phyloP scores from a whole-genome alignment of 1,140 invertebrate species.

The Watersipora subatra region DNA sequence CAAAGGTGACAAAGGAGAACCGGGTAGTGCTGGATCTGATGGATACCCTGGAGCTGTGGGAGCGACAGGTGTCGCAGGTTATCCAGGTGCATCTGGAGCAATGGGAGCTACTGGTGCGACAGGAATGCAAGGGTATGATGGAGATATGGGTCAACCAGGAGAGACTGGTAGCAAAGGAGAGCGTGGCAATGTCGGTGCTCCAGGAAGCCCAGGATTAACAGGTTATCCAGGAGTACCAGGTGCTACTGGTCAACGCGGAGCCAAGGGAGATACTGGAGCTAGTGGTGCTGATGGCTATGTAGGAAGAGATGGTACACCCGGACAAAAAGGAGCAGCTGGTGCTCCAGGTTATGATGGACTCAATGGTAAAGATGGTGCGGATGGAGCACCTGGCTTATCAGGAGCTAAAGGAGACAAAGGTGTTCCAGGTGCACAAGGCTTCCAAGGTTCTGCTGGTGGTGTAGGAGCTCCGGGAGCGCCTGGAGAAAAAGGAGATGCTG shows the following conservation, averaged over 20 bases:
- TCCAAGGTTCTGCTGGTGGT: conserved; percentile 7
- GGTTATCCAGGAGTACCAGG: background rate
- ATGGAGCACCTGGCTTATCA: background rate
- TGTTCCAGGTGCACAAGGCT: background rate
- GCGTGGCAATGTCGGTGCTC: background rate
- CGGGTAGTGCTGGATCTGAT: background rate
- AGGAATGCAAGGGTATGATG: background rate
- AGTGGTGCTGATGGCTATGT: background rate
- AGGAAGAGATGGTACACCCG: background rate
- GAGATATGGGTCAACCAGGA: background rate
- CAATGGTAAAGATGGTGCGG: conserved; percentile 3
- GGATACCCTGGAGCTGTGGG: background rate
- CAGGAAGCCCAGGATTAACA: background rate
- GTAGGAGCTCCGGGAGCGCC: background rate
- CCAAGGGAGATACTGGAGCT: background rate
- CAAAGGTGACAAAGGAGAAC: background rate
- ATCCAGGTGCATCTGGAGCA: conserved; percentile 4
- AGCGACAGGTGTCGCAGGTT: background rate
- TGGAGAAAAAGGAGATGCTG: conserved; percentile 1
- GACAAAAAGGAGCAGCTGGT: conserved; percentile 3
- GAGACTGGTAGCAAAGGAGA: background rate
- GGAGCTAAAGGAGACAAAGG: background rate
- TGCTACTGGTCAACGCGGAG: background rate
- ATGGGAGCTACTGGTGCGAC: background rate
- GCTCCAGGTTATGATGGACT: conserved; percentile 6